Conservation (phyloP, 2,888 invertebrate genomes). For the Lymantria dispar region DNA sequence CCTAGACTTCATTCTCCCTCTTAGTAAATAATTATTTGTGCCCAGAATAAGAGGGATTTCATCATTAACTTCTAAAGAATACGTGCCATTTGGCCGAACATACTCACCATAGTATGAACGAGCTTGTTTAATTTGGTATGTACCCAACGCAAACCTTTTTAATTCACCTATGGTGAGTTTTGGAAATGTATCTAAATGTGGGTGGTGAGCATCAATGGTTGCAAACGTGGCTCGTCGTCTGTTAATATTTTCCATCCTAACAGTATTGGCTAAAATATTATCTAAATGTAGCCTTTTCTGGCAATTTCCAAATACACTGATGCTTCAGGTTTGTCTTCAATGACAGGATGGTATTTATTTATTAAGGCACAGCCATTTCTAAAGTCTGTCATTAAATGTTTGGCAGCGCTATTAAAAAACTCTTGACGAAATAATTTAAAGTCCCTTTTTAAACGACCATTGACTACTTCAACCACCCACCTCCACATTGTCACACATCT, state of each 20-base stretch:
- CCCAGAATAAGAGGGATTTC: no score
- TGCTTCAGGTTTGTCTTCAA: not conserved
- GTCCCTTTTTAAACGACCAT: conserved; percentile 1
- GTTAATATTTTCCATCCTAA: not conserved
- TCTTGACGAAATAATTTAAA: conserved; percentile 3
- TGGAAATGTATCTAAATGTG: not conserved
- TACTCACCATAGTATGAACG: no score
- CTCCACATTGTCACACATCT: conserved; percentile 4
- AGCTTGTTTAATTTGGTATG: no score
- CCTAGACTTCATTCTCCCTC: no score
- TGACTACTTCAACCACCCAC: conserved; percentile 7
- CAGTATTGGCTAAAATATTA: not conserved
- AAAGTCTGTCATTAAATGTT: not conserved
- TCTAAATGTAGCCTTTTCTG: not conserved
- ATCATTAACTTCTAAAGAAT: no score
- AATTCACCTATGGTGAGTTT: not conserved
- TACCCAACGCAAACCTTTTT: no score
- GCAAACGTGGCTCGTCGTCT: not conserved
- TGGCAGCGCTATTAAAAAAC: not conserved
- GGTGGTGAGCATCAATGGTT: not conserved
- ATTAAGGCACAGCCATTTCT: not conserved
- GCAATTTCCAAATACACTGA: not conserved
- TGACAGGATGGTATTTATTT: not conserved
- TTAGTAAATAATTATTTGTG: no score
- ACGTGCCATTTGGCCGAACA: no score